These are phyloP conservation scores for Zaprionus lineosus DNA, from an alignment of 2,888 invertebrate genomes.

Conservation along the genomic window DNA sequence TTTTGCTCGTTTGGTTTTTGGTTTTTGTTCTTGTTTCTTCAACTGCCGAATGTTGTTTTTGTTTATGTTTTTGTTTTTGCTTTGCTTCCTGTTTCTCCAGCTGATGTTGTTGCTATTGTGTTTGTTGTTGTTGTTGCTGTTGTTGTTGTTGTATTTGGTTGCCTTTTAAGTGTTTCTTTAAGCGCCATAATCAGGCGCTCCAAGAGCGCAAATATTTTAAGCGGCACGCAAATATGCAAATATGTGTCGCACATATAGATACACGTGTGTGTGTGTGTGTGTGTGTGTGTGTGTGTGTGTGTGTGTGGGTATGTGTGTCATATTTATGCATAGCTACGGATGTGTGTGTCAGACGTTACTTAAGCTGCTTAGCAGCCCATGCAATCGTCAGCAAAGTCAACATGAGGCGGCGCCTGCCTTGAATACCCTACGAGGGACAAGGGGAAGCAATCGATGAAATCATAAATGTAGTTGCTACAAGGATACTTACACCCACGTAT, in stretches of 20 bases:
- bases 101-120: neutral
- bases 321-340: constrained; percentile 30
- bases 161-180: constrained; percentile 75
- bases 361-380: constrained; percentile 71
- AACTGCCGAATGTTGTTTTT: constrained; percentile 14
- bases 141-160: constrained; percentile 38
- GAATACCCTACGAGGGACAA: constrained; percentile 54
- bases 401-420: constrained; percentile 41
- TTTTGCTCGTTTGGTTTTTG: constrained; percentile 8
- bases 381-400: constrained; percentile 64
- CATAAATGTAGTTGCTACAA: constrained; percentile 25
- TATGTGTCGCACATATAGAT: constrained; percentile 48
- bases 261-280: constrained; percentile 18
- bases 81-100: constrained; percentile 2
- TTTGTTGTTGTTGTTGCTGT: constrained; percentile 8
- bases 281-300: constrained; percentile 13
- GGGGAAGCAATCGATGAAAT: constrained; percentile 21
- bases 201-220: constrained; percentile 63
- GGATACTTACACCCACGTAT: too few species aligned
- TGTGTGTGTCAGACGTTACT: constrained; percentile 40
- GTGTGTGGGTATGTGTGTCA: constrained; percentile 48
- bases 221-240: constrained; percentile 78
- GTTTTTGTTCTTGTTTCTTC: constrained; percentile 2
- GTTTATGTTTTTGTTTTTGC: constrained; percentile 8
- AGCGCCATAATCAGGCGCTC: constrained; percentile 78